Base-by-base conservation (phyloP, 2,888 invertebrate genomes). In the Cremastinae sp. region DNA sequence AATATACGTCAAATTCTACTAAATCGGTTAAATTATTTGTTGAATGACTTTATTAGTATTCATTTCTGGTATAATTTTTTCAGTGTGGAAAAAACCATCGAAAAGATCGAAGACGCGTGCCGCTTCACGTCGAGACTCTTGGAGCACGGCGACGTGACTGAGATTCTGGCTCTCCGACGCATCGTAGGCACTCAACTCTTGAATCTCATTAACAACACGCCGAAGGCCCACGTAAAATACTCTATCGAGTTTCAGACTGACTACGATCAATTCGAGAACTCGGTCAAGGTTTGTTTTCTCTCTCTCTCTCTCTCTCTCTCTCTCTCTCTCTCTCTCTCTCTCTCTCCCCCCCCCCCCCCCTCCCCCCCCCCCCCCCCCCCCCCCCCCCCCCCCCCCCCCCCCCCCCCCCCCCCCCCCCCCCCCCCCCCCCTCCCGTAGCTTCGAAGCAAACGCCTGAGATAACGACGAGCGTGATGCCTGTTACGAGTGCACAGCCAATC, bases 21-120 rank as follows among this genome's bases (percentile, higher is more conserved):
- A 10, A 61, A n/a, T 47, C 16, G n/a, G n/a, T n/a, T n/a, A n/a
- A n/a, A n/a, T n/a, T n/a, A n/a, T n/a, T n/a, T n/a, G n/a, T n/a
- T n/a, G n/a, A n/a, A n/a, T n/a, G n/a, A n/a, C n/a, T n/a, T n/a
- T n/a, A n/a, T 47, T 5, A 2, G n/a, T 12, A 7, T 36, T 36
- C 7, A 45, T 38, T 43, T 8, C 10, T 20, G 16, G 14, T 20
- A 41, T 0, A 22, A 54, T 62, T 16, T 59, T 59, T n/a, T 56
- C 74, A 91, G 93, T 75, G 93, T 97, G 68, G 96, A 96, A 83
- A 96, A 96, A 87, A 95, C 95, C 2, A 94, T 95, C 78, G 95
- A 95, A 78, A 94, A 95, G 84, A 94, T 97, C 78, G 96, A 96
- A 85, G 95, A 96, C 86, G 97, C 97, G 8, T 95, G 95, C 86